Conservation (phyloP, 2,888 invertebrate species). For the Thysanoteuthis rhombus region DNA sequence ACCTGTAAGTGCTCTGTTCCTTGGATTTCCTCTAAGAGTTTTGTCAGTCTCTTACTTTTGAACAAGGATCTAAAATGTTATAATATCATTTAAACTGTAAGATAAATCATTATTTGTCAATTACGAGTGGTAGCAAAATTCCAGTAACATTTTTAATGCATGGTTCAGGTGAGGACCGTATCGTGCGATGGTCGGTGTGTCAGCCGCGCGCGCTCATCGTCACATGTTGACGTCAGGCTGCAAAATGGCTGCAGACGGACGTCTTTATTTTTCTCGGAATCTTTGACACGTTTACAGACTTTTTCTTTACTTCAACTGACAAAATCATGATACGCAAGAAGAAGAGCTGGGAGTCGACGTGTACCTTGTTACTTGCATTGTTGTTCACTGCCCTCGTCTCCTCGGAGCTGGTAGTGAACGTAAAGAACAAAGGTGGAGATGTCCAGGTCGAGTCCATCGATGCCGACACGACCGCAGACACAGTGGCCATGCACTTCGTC, state of each 20-base stretch:
- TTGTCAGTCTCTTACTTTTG: too few relatives aligned
- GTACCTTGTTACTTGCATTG: background rate
- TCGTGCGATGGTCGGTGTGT: background rate
- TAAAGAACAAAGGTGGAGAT: constrained; percentile 83
- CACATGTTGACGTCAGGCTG: background rate
- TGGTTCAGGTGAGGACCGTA: background rate
- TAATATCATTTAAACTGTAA: too few relatives aligned
- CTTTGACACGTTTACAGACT: background rate
- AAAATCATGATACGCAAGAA: constrained; percentile 17
- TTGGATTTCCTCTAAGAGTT: too few relatives aligned
- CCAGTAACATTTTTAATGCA: background rate
- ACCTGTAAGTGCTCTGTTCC: too few relatives aligned
- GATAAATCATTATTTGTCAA: background rate
- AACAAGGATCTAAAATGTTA: too few relatives aligned
- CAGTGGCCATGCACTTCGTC: constrained; percentile 87
- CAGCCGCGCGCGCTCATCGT: background rate
- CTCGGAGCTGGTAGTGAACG: constrained; percentile 63
- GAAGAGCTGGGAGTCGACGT: background rate
- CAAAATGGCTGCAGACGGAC: background rate
- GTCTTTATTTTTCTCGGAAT: constrained; percentile 1
- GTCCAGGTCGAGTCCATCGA: constrained; percentile 91
- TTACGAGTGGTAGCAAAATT: background rate
- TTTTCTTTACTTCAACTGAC: background rate
- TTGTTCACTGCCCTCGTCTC: background rate
- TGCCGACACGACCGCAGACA: constrained; percentile 89